These are phyloP conservation scores for Paguma larvata DNA, from an alignment of 2,797 vertebrate species.

Conservation along the genomic window DNA sequence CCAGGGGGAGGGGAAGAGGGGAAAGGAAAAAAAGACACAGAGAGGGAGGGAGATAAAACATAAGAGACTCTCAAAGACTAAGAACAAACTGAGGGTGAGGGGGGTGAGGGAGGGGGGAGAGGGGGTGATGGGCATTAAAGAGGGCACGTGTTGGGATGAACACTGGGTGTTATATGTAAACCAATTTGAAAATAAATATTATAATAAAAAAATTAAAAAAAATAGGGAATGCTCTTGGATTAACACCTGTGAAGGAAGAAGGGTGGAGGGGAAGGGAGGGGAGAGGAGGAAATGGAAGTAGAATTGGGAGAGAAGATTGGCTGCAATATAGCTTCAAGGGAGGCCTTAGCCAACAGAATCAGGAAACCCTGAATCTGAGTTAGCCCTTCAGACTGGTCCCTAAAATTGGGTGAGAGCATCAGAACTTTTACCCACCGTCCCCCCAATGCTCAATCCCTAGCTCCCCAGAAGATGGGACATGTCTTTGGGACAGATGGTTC, in stretches of 20 bases:
- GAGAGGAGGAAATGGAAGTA: background rate
- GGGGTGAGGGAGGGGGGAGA: too few species aligned
- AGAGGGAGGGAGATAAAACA: too few species aligned
- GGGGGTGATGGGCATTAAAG: too few species aligned
- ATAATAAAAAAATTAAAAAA: too few species aligned
- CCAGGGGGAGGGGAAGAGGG: too few species aligned
- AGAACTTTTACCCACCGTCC: background rate
- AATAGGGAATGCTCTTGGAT: background rate
- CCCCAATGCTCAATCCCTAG: rapidly evolving
- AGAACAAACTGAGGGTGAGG: too few species aligned
- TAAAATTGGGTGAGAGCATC: background rate
- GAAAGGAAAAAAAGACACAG: too few species aligned
- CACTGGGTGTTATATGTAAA: too few species aligned
- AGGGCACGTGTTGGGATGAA: too few species aligned
- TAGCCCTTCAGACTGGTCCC: background rate
- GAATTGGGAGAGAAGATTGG: background rate
- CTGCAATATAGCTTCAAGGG: background rate
- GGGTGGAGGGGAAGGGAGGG: background rate
- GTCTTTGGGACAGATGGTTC: background rate
- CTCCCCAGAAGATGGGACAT: background rate
- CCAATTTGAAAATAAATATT: too few species aligned
- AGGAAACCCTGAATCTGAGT: background rate
- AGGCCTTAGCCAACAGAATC: background rate
- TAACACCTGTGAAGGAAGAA: background rate
- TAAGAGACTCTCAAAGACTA: too few species aligned